Conservation (phyloP, 2,888 invertebrate species). For the Drosophila koepferae region DNA sequence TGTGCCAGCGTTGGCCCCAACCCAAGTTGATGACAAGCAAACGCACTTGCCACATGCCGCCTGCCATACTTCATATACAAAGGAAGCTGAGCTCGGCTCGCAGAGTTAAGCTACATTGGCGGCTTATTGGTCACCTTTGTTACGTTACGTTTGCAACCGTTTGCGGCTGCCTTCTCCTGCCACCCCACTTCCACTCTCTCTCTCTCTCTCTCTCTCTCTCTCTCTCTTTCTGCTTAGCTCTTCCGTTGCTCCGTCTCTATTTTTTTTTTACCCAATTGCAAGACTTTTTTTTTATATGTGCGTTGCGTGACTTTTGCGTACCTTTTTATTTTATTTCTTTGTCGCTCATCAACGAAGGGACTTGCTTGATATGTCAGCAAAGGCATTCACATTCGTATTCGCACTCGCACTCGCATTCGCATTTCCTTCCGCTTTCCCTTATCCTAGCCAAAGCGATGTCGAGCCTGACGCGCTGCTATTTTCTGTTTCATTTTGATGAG, state of each 20-base stretch:
- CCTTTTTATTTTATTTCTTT: constrained; percentile 28
- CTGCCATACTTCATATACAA: constrained; percentile 27
- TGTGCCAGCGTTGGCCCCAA: constrained; percentile 24
- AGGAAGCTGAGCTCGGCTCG: constrained; percentile 16
- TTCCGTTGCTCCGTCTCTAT: background rate
- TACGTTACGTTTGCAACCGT: background rate
- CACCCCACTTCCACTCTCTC: background rate
- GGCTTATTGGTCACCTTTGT: constrained; percentile 40
- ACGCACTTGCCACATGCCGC: constrained; percentile 34
- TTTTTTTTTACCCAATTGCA: constrained; percentile 4
- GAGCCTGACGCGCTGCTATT: constrained; percentile 30
- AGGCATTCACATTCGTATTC: constrained; percentile 40
- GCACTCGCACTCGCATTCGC: constrained; percentile 37
- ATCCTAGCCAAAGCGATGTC: constrained; percentile 10
- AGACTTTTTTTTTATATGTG: constrained; percentile 27
- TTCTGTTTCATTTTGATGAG: constrained; percentile 47
- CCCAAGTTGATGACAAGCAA: constrained; percentile 42
- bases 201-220: background rate
- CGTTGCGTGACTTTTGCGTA: too few species aligned
- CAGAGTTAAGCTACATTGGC: constrained; percentile 30
- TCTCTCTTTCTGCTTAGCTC: background rate
- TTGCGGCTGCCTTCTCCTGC: background rate
- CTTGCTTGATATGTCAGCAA: constrained; percentile 54
- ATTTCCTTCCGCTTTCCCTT: constrained; percentile 10
- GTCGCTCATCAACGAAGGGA: constrained; percentile 60